phyloP scores from a whole-genome alignment of 2,113 vertebrate genomes.

The Cebus imitator region DNA sequence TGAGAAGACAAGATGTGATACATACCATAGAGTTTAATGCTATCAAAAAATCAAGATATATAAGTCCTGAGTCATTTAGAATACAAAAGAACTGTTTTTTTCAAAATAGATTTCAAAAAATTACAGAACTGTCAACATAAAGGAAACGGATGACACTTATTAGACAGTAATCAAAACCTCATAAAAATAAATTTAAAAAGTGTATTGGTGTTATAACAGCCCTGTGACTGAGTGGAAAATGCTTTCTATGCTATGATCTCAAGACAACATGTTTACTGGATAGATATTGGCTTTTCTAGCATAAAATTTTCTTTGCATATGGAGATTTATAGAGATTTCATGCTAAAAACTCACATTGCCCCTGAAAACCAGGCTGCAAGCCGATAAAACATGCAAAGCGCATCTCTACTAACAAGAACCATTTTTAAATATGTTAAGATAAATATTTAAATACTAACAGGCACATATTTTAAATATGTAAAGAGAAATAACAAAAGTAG shows the following conservation, averaged over 20 bases:
- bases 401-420: background rate
- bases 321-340: background rate
- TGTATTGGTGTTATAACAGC: background rate
- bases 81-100: background rate
- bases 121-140: background rate
- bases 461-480: background rate
- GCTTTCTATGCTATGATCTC: background rate
- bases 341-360: background rate
- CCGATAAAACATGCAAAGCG: background rate
- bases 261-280: background rate
- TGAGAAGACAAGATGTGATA: background rate
- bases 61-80: background rate
- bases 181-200: background rate
- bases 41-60: background rate
- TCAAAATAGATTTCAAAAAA: background rate
- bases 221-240: background rate
- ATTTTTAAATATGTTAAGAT: background rate
- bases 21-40: background rate
- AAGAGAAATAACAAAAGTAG: background rate
- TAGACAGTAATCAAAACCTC: background rate
- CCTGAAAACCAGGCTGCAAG: background rate
- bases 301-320: background rate
- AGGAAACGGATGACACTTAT: background rate
- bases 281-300: background rate
- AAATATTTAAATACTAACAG: background rate